phyloP scores from a whole-genome alignment of 2,113 vertebrate genomes.

The Calyptommatus sinebrachiatus region DNA sequence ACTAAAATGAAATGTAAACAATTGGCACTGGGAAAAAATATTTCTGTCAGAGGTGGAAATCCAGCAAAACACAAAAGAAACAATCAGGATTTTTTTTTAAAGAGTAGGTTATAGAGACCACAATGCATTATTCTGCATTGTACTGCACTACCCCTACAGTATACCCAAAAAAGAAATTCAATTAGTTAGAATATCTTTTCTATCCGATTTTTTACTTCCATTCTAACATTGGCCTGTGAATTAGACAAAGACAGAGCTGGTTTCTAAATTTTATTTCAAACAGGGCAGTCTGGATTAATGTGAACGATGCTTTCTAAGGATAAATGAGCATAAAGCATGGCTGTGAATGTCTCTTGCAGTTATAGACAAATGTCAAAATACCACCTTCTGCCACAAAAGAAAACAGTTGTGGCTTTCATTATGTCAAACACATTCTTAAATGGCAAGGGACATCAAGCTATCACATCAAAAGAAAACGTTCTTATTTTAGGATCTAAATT shows the following conservation, averaged over 20 bases:
- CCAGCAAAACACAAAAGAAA: too few species aligned
- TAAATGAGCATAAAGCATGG: not conserved
- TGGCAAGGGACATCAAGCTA: not conserved
- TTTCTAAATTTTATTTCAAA: not conserved
- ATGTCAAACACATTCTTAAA: constrained; percentile 1
- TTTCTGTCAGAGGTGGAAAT: too few species aligned
- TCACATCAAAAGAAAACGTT: not conserved
- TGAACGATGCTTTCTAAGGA: not conserved
- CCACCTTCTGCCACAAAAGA: not conserved
- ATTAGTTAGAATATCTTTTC: too few species aligned
- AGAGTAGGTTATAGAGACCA: too few species aligned
- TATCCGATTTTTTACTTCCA: too few species aligned
- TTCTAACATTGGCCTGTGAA: not conserved
- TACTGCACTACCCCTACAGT: too few species aligned
- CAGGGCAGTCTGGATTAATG: not conserved
- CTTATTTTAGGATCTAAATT: not conserved
- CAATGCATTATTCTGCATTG: too few species aligned
- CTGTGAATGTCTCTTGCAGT: not conserved
- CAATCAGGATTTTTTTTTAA: too few species aligned
- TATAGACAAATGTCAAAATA: not conserved
- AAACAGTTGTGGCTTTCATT: not conserved
- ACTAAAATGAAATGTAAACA: too few species aligned
- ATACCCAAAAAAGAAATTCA: too few species aligned
- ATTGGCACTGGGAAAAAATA: too few species aligned
- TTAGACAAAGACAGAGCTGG: not conserved